Conservation (phyloP, 2,888 invertebrate genomes). For the Falcaria lacertinaria region DNA sequence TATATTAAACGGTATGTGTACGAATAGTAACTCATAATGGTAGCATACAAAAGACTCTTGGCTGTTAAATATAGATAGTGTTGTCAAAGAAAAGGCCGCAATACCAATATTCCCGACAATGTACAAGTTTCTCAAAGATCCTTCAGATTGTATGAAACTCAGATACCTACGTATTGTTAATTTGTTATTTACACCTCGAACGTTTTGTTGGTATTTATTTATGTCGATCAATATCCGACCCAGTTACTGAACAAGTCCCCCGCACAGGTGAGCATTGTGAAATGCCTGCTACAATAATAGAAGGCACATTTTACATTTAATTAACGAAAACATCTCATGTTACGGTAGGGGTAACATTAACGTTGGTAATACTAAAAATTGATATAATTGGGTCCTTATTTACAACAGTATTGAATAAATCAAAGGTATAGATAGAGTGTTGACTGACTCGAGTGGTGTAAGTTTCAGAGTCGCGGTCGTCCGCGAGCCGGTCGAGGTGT, state of each 20-base stretch:
- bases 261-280: neutral
- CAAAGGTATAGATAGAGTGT: neutral
- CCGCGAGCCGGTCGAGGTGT: slow-evolving; percentile 61
- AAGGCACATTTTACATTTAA: neutral
- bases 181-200: slow-evolving; percentile 1
- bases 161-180: neutral
- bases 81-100: too few species aligned
- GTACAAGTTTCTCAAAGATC: neutral
- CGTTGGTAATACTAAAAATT: too few species aligned
- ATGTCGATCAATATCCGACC: slow-evolving; percentile 1
- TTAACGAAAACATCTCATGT: neutral
- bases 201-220: neutral
- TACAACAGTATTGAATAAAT: neutral
- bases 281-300: neutral
- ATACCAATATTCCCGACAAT: too few species aligned
- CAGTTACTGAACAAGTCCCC: neutral
- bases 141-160: neutral
- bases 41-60: too few species aligned
- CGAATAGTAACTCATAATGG: too few species aligned
- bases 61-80: too few species aligned
- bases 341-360: neutral
- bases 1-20: too few species aligned
- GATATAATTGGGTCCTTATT: neutral
- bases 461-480: slow-evolving; percentile 64
- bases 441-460: slow-evolving; percentile 60